Percentiles rank a stretch among this genome's conserved stretches.
phyloP scores from a whole-genome alignment of 1,140 invertebrate species.

The Pseudomyrmex gracilis region DNA sequence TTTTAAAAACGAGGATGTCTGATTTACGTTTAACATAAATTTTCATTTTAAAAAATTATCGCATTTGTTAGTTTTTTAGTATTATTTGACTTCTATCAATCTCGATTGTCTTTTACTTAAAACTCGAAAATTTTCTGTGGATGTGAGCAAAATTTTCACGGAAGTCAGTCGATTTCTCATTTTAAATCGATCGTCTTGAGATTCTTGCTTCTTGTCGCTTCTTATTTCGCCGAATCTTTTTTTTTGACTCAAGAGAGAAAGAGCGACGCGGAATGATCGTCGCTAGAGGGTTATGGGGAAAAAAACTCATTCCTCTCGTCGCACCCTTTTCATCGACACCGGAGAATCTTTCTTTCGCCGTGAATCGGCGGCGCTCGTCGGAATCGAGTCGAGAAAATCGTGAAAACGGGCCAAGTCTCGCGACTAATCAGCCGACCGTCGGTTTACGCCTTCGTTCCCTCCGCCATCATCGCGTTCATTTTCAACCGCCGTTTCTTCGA shows the following conservation, averaged over 20 bases:
- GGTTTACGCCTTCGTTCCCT: constrained; percentile 64
- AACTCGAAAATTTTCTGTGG: no score
- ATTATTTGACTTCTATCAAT: no score
- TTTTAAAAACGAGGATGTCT: no score
- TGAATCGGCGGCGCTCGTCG: constrained; percentile 61
- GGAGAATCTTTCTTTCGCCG: constrained; percentile 35
- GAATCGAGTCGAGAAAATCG: constrained; percentile 52
- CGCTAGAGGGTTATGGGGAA: constrained; percentile 16
- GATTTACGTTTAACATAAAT: no score
- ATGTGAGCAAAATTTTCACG: no score
- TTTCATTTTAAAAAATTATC: no score
- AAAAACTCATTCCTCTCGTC: constrained; percentile 10
- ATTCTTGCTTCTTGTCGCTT: constrained; percentile 23
- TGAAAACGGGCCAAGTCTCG: constrained; percentile 66
- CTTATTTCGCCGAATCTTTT: constrained; percentile 27
- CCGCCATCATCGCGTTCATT: constrained; percentile 44
- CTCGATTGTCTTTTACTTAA: no score
- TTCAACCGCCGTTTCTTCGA: constrained; percentile 28
- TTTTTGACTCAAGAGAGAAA: constrained; percentile 25
- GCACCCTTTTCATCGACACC: constrained; percentile 36
- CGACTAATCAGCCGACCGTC: constrained; percentile 73
- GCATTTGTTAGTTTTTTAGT: no score
- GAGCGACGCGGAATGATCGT: constrained; percentile 39
- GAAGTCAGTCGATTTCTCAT: constrained; percentile 15
- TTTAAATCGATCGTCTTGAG: constrained; percentile 22